These are phyloP conservation scores for Lamprotornis superbus DNA, from an alignment of 2,113 vertebrate genomes.

Conservation along the genomic window DNA sequence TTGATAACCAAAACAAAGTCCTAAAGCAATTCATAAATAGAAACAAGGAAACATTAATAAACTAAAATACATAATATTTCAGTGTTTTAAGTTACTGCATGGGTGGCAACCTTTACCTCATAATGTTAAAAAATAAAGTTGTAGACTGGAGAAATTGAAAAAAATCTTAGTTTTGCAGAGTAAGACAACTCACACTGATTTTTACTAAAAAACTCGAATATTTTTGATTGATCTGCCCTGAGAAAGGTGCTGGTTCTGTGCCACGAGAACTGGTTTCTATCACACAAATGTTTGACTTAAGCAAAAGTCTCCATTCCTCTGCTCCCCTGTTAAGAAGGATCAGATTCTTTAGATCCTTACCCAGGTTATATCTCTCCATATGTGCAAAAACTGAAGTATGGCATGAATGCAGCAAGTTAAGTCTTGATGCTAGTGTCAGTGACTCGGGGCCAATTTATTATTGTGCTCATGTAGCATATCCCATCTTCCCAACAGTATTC, in stretches of 20 bases:
- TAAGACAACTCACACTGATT: not conserved
- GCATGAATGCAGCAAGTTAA: not conserved
- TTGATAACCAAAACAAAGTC: not conserved
- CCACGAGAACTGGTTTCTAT: not conserved
- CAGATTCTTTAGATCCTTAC: not conserved
- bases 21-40: not conserved
- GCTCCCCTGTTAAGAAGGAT: not conserved
- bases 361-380: not conserved
- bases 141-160: not conserved
- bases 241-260: not conserved
- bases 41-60: not conserved
- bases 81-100: not conserved
- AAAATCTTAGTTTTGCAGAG: not conserved
- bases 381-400: not conserved
- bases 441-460: not conserved
- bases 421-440: not conserved
- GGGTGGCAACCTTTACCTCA: not conserved
- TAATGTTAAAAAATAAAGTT: not conserved
- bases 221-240: not conserved
- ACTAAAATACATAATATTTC: not conserved
- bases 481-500: not conserved
- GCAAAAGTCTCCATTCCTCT: not conserved
- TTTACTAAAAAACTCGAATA: not conserved
- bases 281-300: not conserved
- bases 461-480: not conserved